phyloP scores from a whole-genome alignment of 1,140 invertebrate species.

The Mactra quadrangularis region DNA sequence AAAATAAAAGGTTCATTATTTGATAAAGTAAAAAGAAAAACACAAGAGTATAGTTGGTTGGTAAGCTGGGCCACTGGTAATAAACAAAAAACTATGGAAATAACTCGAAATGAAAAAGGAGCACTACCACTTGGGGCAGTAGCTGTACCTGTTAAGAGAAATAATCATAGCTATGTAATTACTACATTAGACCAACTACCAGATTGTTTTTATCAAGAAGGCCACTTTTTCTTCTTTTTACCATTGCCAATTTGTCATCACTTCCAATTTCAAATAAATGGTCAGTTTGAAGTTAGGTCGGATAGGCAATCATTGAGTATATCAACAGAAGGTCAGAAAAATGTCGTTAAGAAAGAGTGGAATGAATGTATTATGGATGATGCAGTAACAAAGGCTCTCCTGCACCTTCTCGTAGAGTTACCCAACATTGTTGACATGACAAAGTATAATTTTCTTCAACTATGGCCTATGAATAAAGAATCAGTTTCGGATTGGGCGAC shows the following conservation, averaged over 20 bases:
- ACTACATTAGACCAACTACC: background rate
- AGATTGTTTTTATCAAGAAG: conserved; percentile 64
- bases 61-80: conserved; percentile 67
- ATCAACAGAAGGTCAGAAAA: conserved; percentile 63
- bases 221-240: conserved; percentile 72
- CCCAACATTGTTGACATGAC: background rate
- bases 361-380: conserved; percentile 68
- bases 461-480: conserved; percentile 48
- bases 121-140: conserved; percentile 66
- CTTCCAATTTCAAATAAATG: conserved; percentile 72
- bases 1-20: background rate
- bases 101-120: conserved; percentile 10
- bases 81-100: conserved; percentile 18
- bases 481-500: background rate
- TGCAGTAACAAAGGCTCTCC: conserved; percentile 43
- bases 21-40: background rate
- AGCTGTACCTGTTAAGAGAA: conserved; percentile 39
- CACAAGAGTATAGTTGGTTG: conserved; percentile 44
- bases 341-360: conserved; percentile 62
- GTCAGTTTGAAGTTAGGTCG: conserved; percentile 65
- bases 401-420: conserved; percentile 33
- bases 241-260: conserved; percentile 64
- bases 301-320: conserved; percentile 58
- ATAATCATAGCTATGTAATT: background rate
- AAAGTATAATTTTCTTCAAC: conserved; percentile 26